These are phyloP conservation scores for Metopia argyrocephala DNA, from an alignment of 2,888 invertebrate species.

Conservation along the genomic window DNA sequence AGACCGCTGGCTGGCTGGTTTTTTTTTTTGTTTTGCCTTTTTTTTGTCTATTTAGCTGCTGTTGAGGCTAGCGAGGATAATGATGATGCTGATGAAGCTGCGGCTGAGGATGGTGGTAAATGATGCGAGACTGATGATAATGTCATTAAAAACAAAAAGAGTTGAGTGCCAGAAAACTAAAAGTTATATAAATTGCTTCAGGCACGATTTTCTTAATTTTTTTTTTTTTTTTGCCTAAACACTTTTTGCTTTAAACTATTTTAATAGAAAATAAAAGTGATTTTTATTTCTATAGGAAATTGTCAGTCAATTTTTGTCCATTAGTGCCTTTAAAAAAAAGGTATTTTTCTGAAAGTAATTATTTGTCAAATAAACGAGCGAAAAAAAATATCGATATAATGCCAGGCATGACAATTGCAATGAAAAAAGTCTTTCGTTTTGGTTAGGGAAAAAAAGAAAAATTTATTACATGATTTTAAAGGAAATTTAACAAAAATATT, in stretches of 20 bases:
- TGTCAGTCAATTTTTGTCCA: conserved; percentile 21
- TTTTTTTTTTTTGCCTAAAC: conserved; percentile 41
- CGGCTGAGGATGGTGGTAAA: conserved; percentile 51
- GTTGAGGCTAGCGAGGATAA: conserved; percentile 29
- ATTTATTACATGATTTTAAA: too few species aligned
- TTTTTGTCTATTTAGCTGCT: background rate
- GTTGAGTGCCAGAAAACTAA: conserved; percentile 41
- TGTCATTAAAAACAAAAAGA: conserved; percentile 53
- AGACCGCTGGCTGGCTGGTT: conserved; percentile 22
- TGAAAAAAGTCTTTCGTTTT: background rate
- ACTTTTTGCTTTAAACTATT: conserved; percentile 33
- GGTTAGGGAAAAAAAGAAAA: too few species aligned
- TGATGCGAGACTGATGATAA: conserved; percentile 64
- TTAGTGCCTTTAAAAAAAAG: conserved; percentile 26
- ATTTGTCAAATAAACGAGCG: conserved; percentile 41
- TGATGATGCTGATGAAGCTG: conserved; percentile 38
- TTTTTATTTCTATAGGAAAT: conserved; percentile 57
- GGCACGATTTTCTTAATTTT: conserved; percentile 64
- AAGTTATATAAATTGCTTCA: conserved; percentile 66
- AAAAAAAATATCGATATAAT: background rate
- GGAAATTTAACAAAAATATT: too few species aligned
- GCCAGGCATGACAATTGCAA: background rate
- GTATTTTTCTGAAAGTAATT: conserved; percentile 29
- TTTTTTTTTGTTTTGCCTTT: too few species aligned
- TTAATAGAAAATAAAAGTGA: conserved; percentile 62